Percentiles rank a stretch among this genome's conserved stretches.
These are phyloP conservation scores for Drosophila hawaiiensis DNA, from an alignment of 2,888 invertebrate genomes.

Conservation along the genomic window DNA sequence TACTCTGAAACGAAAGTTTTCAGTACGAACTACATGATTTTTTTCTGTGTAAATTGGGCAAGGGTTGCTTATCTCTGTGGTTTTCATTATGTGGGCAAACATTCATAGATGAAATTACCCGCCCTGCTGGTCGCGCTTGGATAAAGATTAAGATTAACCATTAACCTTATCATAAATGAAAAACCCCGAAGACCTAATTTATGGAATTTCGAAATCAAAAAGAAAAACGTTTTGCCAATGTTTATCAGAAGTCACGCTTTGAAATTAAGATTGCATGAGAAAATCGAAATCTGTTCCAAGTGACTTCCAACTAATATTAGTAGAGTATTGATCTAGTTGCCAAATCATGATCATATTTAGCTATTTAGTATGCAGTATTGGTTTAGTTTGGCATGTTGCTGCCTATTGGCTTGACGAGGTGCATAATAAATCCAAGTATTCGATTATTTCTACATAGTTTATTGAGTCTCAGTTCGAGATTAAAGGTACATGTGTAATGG, in stretches of 20 bases:
- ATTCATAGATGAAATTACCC: slow-evolving; percentile 4
- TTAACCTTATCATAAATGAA: slow-evolving; percentile 22
- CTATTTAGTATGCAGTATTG: no score
- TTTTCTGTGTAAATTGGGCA: slow-evolving; percentile 34
- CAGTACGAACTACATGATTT: background rate
- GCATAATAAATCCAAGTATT: background rate
- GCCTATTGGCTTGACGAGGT: no score
- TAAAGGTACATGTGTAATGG: slow-evolving; percentile 39
- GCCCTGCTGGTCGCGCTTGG: background rate
- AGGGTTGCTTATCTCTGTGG: slow-evolving; percentile 45
- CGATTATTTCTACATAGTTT: slow-evolving; percentile 10
- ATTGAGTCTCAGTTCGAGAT: slow-evolving; percentile 33
- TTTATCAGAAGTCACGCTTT: background rate
- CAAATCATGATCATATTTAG: no score
- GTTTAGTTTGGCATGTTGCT: no score
- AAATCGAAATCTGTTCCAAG: background rate
- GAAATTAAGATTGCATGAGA: background rate
- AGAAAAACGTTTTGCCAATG: background rate
- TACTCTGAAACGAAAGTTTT: background rate
- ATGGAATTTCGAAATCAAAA: background rate
- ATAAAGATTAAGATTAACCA: slow-evolving; percentile 17
- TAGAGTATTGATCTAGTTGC: background rate
- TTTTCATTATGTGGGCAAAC: slow-evolving; percentile 24
- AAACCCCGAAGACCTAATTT: background rate
- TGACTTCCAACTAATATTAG: background rate